These are phyloP conservation scores for Diachasma alloeum DNA, from an alignment of 1,140 invertebrate species.

Conservation along the genomic window DNA sequence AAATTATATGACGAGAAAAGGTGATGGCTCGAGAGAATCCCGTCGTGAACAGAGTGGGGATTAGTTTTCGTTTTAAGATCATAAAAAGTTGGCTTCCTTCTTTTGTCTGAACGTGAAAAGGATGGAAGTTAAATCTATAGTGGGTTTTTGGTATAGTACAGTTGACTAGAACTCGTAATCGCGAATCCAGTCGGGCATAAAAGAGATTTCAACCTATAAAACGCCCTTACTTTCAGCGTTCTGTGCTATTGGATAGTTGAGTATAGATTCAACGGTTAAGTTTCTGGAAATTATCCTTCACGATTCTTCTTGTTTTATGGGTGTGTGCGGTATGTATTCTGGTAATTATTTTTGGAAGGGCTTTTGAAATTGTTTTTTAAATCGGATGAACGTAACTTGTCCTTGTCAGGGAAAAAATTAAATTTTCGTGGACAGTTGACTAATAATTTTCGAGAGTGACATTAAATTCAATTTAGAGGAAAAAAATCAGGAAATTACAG, in stretches of 20 bases:
- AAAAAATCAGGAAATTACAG: no score
- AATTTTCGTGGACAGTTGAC: neutral
- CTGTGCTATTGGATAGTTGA: neutral
- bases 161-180: constrained; percentile 39
- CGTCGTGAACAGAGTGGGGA: constrained; percentile 21
- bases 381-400: no score
- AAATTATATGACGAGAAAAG: neutral
- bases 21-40: neutral
- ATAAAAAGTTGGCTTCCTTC: constrained; percentile 38
- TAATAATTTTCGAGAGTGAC: neutral
- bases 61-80: constrained; percentile 41
- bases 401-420: no score
- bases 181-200: constrained; percentile 46
- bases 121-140: neutral
- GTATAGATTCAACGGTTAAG: neutral
- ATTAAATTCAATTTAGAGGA: no score
- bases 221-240: constrained; percentile 34
- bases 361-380: no score
- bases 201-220: constrained; percentile 54
- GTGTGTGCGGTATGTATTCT: neutral
- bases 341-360: neutral
- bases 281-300: neutral
- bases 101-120: constrained; percentile 34
- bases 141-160: neutral
- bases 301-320: neutral